Base-by-base conservation (phyloP, 53 echinoderm and acorn worm species). In the Echinometra lucunter region DNA sequence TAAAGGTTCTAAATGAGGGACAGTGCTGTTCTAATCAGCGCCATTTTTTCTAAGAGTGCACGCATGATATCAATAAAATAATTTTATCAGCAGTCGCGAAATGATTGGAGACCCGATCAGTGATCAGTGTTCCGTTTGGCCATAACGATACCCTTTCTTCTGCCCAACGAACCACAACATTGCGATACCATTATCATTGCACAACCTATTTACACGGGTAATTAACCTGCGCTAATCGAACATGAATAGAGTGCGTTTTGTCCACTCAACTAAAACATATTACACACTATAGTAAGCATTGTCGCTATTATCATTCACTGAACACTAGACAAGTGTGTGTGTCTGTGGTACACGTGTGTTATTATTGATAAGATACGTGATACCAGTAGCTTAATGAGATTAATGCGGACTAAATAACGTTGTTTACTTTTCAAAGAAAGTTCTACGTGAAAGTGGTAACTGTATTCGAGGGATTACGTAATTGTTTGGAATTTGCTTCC, bases 201-300 rank as follows among this genome's bases (percentile, higher is more conserved):
- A 72, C 72, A 72, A 83, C 45, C 25, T 27, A 83, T 83, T 83
- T 45, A 53, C 44, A 83, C 83, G 83, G 83, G 1, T 83, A 83
- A 83, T 83, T 83, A 83, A 16, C 45, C 44, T 23, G 44, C 10
- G 47, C 83, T 83, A 83, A 83, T 83, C 44, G 83, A 83, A 21
- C 10, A 44, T 83, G 83, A 83, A 83, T 83, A 83, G 45, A 9
- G 47, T 11, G 9, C 83, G 23, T 44, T 83, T 83, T 83, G 21
- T 47, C 21, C 83, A 9, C 83, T 83, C 45, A 3, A 15, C 44
- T 47, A 83, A 53, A 53, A 11, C 53, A 16, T 23, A 72, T 28
- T 28, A 72, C 15, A 15, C 63, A 63, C 63, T 25, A 63, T 72
- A 72, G 72, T 72, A 72, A 35, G 35, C n/a, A 38, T 42, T 78